Conservation (phyloP, 2,888 invertebrate species). For the Aporophyla nigra region DNA sequence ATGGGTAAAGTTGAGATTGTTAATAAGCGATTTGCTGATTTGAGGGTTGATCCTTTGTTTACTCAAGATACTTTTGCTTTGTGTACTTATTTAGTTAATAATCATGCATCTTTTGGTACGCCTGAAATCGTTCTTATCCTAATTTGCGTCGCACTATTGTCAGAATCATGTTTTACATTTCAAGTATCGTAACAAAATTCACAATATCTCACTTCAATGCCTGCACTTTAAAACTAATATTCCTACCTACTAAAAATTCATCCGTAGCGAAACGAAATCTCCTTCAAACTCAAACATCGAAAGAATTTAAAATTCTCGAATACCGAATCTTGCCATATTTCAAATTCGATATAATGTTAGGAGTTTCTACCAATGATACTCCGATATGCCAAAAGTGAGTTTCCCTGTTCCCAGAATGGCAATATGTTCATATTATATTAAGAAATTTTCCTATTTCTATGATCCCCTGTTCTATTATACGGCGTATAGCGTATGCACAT, state of each 20-base stretch:
- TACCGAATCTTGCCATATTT: conserved; percentile 44
- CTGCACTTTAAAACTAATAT: conserved; percentile 27
- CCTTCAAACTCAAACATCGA: conserved; percentile 45
- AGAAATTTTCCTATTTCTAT: conserved; percentile 51
- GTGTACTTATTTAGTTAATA: too few species aligned
- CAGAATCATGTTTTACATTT: background rate
- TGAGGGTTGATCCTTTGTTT: too few species aligned
- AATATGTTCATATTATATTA: conserved; percentile 53
- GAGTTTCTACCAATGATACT: conserved; percentile 34
- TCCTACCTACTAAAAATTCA: conserved; percentile 35
- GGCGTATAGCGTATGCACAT: conserved; percentile 48
- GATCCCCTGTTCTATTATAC: conserved; percentile 62
- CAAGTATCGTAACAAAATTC: background rate
- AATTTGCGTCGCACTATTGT: too few species aligned
- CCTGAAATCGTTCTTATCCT: too few species aligned
- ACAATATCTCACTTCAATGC: conserved; percentile 4
- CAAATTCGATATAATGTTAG: conserved; percentile 51
- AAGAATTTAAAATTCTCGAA: conserved; percentile 46
- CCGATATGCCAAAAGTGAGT: conserved; percentile 47
- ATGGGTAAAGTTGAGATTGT: too few species aligned
- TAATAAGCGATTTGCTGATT: too few species aligned
- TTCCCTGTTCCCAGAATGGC: conserved; percentile 38
- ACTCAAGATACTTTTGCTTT: too few species aligned
- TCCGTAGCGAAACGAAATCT: conserved; percentile 28
- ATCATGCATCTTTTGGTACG: too few species aligned